Conservation (phyloP, 2,888 invertebrate genomes). For the Macrosiphum euphorbiae region DNA sequence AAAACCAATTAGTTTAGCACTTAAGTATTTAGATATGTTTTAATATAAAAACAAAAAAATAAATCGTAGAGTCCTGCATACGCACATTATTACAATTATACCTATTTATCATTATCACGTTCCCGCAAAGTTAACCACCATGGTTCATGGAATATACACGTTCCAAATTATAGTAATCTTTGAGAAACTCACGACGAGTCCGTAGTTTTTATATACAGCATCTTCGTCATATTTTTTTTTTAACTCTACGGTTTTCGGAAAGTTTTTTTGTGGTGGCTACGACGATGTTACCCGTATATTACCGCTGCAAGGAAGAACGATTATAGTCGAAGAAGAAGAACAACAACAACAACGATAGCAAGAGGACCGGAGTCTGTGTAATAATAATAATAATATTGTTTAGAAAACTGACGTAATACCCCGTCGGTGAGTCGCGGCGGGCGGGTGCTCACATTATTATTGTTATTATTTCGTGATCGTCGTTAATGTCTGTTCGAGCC, state of each 20-base stretch:
- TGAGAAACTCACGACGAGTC: neutral
- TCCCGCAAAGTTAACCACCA: neutral
- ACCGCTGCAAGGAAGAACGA: neutral
- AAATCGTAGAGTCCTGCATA: neutral
- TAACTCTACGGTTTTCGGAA: neutral
- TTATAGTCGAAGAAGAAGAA: neutral
- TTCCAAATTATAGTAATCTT: neutral
- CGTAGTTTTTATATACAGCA: neutral
- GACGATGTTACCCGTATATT: neutral
- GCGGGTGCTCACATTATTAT: constrained; percentile 29
- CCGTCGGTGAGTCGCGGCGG: neutral
- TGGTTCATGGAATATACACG: neutral
- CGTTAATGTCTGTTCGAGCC: constrained; percentile 42
- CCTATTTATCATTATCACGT: neutral
- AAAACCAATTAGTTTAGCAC: neutral
- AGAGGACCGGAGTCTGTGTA: neutral
- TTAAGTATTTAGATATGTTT: neutral
- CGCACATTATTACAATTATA: neutral
- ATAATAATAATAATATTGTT: neutral
- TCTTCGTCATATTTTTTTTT: neutral
- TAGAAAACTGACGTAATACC: constrained; percentile 52
- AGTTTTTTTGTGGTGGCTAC: neutral
- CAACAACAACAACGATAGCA: neutral
- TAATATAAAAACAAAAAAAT: neutral
- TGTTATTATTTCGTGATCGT: constrained; percentile 60